Evolutionary conservation across 1,140 invertebrate genomes (phyloP).

Genomic region (Andricus grossulariae): DNA sequence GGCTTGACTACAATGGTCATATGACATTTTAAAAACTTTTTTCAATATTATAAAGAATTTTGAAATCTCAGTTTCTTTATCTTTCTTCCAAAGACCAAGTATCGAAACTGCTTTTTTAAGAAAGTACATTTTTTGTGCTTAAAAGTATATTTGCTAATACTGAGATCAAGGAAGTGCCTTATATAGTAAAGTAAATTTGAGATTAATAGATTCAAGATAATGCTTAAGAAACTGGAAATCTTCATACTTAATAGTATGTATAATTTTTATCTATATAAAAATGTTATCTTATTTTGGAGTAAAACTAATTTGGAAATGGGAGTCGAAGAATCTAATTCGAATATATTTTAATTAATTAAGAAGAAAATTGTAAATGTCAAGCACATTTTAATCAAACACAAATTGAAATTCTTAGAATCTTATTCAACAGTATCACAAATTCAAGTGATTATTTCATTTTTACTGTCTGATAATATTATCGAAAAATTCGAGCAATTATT

Average conservation of each 20-base stretch:
- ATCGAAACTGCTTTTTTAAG: no score
- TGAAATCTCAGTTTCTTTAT: no score
- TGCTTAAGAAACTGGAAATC: background rate
- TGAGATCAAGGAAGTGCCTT: slow-evolving; percentile 19
- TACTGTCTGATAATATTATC: background rate
- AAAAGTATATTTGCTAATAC: slow-evolving; percentile 19
- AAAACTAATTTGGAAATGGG: no score
- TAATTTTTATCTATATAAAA: no score
- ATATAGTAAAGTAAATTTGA: background rate
- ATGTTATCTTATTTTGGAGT: no score
- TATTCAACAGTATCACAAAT: background rate
- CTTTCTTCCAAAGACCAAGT: no score
- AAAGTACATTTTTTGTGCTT: slow-evolving; percentile 5
- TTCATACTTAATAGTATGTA: background rate
- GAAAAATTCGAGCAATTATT: background rate
- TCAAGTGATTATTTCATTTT: background rate
- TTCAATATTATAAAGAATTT: background rate
- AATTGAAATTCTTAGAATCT: background rate
- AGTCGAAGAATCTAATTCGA: no score
- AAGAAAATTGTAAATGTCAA: no score
- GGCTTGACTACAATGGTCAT: background rate
- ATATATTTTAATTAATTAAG: no score
- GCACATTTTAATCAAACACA: background rate
- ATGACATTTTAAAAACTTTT: background rate
- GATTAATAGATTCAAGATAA: no score